Conservation (phyloP, 1,140 invertebrate genomes). For the Lepidostoma basale region DNA sequence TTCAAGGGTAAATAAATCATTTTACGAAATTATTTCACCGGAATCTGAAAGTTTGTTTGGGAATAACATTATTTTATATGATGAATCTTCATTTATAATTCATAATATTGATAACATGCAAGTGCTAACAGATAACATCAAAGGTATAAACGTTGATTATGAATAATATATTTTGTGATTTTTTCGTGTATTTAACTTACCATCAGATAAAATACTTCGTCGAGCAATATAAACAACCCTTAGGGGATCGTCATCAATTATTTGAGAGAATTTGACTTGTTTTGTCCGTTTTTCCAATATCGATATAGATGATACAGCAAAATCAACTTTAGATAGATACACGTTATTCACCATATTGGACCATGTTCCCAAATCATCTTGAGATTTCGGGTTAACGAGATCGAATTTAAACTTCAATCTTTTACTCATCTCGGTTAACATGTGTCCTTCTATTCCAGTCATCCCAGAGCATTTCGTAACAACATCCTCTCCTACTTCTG, state of each 20-base stretch:
- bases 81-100: too few species aligned
- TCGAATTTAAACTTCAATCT: slow-evolving; percentile 29
- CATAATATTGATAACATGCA: too few species aligned
- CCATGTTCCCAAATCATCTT: slow-evolving; percentile 8
- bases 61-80: too few species aligned
- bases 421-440: slow-evolving; percentile 14
- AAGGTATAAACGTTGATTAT: too few species aligned
- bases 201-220: not conserved
- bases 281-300: slow-evolving; percentile 11
- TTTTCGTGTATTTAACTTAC: too few species aligned
- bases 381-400: slow-evolving; percentile 21
- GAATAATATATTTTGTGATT: too few species aligned
- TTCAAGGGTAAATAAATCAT: too few species aligned
- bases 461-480: not conserved
- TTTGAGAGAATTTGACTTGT: slow-evolving; percentile 6
- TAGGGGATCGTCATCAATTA: slow-evolving; percentile 26
- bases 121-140: too few species aligned
- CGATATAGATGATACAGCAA: slow-evolving; percentile 28
- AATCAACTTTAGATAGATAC: slow-evolving; percentile 25
- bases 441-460: slow-evolving; percentile 24
- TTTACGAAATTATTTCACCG: too few species aligned
- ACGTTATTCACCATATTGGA: slow-evolving; percentile 28
- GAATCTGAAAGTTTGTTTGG: too few species aligned
- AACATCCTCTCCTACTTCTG: not conserved
- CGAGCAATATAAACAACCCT: slow-evolving; percentile 1